Percentiles rank a stretch among this genome's conserved stretches.
Conservation (phyloP, 1,140 invertebrate species). For the Penaeus chinensis region DNA sequence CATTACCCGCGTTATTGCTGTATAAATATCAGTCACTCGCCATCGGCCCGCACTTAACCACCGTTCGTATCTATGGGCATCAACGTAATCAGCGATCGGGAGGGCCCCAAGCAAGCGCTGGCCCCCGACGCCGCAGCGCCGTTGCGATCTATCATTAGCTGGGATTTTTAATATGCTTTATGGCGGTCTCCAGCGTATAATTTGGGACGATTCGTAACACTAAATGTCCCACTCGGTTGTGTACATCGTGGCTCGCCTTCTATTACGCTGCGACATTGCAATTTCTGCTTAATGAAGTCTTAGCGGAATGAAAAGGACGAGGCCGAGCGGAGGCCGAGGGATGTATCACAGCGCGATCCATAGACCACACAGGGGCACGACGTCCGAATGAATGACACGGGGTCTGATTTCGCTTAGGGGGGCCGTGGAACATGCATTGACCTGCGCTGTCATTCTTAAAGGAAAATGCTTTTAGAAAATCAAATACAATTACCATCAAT, state of each 20-base stretch:
- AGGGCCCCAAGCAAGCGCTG: slow-evolving; percentile 19
- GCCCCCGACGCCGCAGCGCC: too few species aligned
- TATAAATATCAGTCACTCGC: slow-evolving; percentile 32
- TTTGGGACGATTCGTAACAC: slow-evolving; percentile 45
- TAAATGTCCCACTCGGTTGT: slow-evolving; percentile 35
- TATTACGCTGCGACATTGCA: background rate
- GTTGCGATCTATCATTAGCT: slow-evolving; percentile 39
- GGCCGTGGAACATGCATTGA: too few species aligned
- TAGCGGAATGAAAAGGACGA: too few species aligned
- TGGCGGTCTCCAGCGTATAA: slow-evolving; percentile 25
- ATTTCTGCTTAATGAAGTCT: too few species aligned
- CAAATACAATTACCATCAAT: too few species aligned
- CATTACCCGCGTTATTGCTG: slow-evolving; percentile 39
- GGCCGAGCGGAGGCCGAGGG: too few species aligned
- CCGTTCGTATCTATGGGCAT: slow-evolving; percentile 31
- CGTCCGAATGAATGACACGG: too few species aligned
- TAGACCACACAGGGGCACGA: too few species aligned
- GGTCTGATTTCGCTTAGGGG: too few species aligned
- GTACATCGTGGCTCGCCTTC: background rate
- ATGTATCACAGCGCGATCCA: too few species aligned
- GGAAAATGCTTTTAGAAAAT: too few species aligned
- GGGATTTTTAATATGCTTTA: slow-evolving; percentile 24
- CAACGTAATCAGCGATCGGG: slow-evolving; percentile 42
- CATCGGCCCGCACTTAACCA: slow-evolving; percentile 34
- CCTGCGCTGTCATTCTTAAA: too few species aligned